Conservation (phyloP, 2,113 vertebrate species). For the Alexandromys fortis region DNA sequence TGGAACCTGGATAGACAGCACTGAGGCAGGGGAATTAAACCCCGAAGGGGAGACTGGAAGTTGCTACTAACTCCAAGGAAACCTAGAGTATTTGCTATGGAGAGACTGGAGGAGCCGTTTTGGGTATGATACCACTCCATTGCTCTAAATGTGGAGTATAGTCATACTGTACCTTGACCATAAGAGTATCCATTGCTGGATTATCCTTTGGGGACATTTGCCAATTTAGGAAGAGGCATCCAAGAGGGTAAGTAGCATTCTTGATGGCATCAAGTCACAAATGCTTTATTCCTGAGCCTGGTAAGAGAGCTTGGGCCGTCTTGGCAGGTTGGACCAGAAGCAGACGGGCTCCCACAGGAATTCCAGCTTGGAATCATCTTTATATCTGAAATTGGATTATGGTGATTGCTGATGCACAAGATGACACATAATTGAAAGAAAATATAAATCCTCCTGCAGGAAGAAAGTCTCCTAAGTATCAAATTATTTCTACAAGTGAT, state of each 20-base stretch:
- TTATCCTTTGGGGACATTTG: neutral
- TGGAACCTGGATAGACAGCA: neutral
- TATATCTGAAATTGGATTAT: slow-evolving; percentile 19
- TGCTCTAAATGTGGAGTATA: neutral
- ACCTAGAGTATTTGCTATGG: neutral
- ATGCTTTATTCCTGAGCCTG: neutral
- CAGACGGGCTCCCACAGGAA: neutral
- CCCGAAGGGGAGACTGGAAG: too few relatives aligned
- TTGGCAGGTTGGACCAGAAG: neutral
- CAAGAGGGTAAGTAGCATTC: neutral
- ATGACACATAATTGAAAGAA: neutral
- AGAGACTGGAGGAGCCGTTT: neutral
- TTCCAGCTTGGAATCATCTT: slow-evolving; percentile 9
- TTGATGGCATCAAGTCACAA: neutral
- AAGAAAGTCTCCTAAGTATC: neutral
- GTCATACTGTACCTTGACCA: too few relatives aligned
- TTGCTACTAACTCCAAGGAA: neutral
- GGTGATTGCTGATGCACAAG: slow-evolving; percentile 17
- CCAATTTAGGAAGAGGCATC: neutral
- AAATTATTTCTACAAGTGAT: slow-evolving; percentile 47
- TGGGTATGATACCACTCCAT: neutral
- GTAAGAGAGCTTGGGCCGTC: neutral
- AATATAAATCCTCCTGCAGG: slow-evolving; percentile 17
- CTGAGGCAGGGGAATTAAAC: neutral
- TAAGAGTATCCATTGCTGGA: neutral